phyloP scores from a whole-genome alignment of 1,140 invertebrate species.

The Rhopalosiphum padi region DNA sequence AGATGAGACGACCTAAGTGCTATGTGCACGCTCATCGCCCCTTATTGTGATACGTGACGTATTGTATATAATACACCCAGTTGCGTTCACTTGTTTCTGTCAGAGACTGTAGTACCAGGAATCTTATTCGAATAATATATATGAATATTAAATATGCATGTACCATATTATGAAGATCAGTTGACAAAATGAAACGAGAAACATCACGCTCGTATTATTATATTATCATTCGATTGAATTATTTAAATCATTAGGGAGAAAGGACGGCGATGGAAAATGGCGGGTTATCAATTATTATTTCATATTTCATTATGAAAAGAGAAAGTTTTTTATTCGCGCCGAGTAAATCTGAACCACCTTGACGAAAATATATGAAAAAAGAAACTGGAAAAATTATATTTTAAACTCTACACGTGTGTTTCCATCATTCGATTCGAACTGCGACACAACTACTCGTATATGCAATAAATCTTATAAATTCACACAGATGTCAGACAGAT shows the following conservation, averaged over 20 bases:
- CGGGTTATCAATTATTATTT: not conserved
- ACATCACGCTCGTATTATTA: not conserved
- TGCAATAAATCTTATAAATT: too few relatives aligned
- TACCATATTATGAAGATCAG: not conserved
- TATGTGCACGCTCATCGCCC: not conserved
- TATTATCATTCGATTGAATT: not conserved
- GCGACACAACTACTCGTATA: too few relatives aligned
- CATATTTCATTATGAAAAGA: not conserved
- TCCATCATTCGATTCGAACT: not conserved
- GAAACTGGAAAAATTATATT: not conserved
- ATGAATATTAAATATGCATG: not conserved
- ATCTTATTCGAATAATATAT: not conserved
- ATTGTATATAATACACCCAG: not conserved
- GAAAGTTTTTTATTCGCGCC: not conserved
- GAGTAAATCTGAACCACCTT: not conserved
- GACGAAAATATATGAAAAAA: not conserved
- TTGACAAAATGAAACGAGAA: not conserved
- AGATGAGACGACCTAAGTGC: not conserved
- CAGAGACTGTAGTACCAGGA: not conserved
- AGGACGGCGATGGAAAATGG: not conserved
- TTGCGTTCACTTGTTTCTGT: not conserved
- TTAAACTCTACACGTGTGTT: not conserved
- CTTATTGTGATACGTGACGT: not conserved
- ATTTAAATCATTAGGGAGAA: not conserved
- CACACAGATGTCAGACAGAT: fast-evolving